Evolutionary conservation across 2,888 invertebrate species (phyloP).

Genomic region (Patella ulyssiponensis): DNA sequence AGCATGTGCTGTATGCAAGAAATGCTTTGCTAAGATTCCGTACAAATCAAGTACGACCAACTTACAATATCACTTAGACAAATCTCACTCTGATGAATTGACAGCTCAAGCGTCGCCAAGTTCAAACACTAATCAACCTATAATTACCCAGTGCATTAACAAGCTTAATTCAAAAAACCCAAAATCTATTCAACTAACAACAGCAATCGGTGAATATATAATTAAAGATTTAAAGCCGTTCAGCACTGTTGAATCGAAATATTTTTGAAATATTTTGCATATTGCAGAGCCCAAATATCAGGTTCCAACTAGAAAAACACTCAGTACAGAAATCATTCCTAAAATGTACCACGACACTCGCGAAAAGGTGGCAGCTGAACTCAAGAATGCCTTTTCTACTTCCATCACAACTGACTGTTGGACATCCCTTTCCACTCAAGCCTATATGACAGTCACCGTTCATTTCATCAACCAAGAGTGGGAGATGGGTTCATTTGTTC

Average conservation of each 20-base stretch:
- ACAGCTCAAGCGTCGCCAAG: neutral
- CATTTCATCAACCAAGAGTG: slow-evolving; percentile 11
- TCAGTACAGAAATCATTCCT: slow-evolving; percentile 13
- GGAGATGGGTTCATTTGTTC: neutral
- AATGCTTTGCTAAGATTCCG: neutral
- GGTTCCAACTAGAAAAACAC: neutral
- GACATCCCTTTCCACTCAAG: slow-evolving; percentile 13
- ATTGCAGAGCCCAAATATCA: neutral
- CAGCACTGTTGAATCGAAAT: neutral
- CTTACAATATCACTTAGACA: neutral
- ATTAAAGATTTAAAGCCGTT: neutral
- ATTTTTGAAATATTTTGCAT: too few relatives aligned
- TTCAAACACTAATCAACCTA: neutral
- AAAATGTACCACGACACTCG: slow-evolving; percentile 6
- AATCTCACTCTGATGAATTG: neutral
- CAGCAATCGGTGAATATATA: neutral
- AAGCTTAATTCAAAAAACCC: neutral
- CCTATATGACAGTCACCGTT: slow-evolving; percentile 19
- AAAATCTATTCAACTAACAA: neutral
- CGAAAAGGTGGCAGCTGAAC: neutral
- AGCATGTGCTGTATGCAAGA: neutral
- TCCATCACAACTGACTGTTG: slow-evolving; percentile 18
- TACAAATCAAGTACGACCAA: neutral
- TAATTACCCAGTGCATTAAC: neutral
- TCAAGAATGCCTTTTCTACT: neutral